phyloP scores from a whole-genome alignment of 2,797 vertebrate species.

The Babyrousa celebensis region DNA sequence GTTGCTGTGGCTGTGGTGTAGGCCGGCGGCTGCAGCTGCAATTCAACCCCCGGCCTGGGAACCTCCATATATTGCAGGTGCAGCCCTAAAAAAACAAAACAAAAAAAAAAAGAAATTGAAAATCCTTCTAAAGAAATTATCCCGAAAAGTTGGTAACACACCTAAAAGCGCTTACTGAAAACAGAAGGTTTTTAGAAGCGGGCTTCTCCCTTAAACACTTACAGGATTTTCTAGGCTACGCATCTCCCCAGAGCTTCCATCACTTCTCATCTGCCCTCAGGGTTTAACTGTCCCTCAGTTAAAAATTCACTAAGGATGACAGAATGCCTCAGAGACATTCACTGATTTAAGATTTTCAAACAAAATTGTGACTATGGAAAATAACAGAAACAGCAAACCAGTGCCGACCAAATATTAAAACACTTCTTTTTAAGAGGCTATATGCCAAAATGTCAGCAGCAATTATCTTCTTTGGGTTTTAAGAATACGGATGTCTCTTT shows the following conservation, averaged over 20 bases:
- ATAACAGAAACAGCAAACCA: background rate
- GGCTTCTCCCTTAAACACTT: background rate
- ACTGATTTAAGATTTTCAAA: constrained; percentile 16
- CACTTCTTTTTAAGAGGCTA: constrained; percentile 1
- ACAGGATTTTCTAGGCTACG: background rate
- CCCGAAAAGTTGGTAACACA: background rate
- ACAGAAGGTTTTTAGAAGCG: background rate
- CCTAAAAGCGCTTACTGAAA: constrained; percentile 33
- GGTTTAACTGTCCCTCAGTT: background rate
- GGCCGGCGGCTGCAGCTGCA: too few relatives aligned
- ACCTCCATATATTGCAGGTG: too few relatives aligned
- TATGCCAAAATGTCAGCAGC: background rate
- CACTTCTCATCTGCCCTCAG: background rate
- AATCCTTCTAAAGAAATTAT: background rate
- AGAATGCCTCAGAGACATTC: background rate
- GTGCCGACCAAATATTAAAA: constrained; percentile 46
- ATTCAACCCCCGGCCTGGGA: too few relatives aligned
- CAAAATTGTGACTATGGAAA: constrained; percentile 8
- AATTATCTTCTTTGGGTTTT: background rate
- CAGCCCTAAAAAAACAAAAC: too few relatives aligned
- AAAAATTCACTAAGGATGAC: constrained; percentile 40
- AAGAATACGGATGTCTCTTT: background rate
- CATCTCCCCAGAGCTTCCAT: background rate
- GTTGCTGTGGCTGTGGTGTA: too few relatives aligned
- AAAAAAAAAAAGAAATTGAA: background rate